A percentile compares a stretch with the other conserved stretches of the same genome.
Evolutionary conservation across 2,888 invertebrate genomes (phyloP).

Genomic region (Netelia inedita): DNA sequence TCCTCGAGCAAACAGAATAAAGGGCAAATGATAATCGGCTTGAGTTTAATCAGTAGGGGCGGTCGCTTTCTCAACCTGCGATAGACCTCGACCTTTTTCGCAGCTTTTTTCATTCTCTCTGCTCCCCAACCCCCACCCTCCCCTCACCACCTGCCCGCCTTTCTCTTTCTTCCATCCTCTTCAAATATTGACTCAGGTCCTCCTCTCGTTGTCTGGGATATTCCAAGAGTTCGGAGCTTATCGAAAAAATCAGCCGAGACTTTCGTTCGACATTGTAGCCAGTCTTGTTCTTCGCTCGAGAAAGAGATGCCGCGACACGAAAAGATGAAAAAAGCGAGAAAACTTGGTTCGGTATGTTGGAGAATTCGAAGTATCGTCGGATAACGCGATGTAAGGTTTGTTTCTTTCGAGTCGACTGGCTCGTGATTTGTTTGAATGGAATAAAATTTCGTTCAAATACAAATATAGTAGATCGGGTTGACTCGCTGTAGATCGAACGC

Average conservation of each 20-base stretch:
- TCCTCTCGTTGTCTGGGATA: conserved; percentile 48
- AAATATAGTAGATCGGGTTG: too few relatives aligned
- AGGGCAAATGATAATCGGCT: conserved; percentile 62
- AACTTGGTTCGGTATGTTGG: not conserved
- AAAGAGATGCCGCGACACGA: not conserved
- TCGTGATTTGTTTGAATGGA: too few relatives aligned
- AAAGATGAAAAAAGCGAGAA: not conserved
- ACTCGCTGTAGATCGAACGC: too few relatives aligned
- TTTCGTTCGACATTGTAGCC: conserved; percentile 24
- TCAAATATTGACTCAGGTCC: conserved; percentile 65
- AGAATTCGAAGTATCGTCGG: not conserved
- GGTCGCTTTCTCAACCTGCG: conserved; percentile 28
- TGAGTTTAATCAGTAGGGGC: conserved; percentile 51
- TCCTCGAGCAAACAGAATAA: conserved; percentile 51
- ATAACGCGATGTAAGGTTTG: not conserved
- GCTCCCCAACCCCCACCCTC: conserved; percentile 62
- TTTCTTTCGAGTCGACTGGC: not conserved
- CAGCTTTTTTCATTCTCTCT: conserved; percentile 64
- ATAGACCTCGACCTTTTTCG: conserved; percentile 55
- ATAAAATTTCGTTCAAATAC: too few relatives aligned
- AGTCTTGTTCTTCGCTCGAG: conserved; percentile 5
- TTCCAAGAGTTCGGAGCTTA: conserved; percentile 47
- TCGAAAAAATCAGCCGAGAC: conserved; percentile 26
- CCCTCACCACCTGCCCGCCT: conserved; percentile 55
- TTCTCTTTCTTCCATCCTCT: conserved; percentile 63